Evolutionary conservation across 2,113 vertebrate species (phyloP).

Genomic region (Apteryx owenii): DNA sequence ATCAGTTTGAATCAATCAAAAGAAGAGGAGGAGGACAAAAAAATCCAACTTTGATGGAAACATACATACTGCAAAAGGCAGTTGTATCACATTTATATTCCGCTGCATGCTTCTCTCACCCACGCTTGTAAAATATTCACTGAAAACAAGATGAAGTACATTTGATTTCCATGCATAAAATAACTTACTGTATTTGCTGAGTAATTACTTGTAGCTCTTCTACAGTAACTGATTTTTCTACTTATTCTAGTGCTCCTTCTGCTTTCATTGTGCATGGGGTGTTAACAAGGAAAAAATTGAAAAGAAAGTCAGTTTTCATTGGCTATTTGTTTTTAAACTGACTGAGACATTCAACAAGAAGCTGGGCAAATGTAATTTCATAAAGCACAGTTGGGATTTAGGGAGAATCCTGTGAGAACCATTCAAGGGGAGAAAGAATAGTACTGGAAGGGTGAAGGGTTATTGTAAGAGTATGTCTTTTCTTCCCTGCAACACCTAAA

Average conservation of each 20-base stretch:
- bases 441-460: not conserved
- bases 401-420: not conserved
- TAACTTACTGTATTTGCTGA: slow-evolving; percentile 9
- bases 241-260: not conserved
- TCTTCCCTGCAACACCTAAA: not conserved
- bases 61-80: not conserved
- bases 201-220: slow-evolving; percentile 4
- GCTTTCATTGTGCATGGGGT: not conserved
- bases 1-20: slow-evolving; percentile 33
- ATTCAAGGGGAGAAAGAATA: not conserved
- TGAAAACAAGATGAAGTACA: slow-evolving; percentile 27
- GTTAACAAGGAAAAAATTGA: not conserved
- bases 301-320: not conserved
- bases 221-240: not conserved
- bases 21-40: not conserved
- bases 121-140: slow-evolving; percentile 10
- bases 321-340: not conserved
- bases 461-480: not conserved
- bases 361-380: not conserved
- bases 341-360: not conserved
- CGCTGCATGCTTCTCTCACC: not conserved
- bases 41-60: not conserved
- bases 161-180: slow-evolving; percentile 20
- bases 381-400: not conserved
- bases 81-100: slow-evolving; percentile 44